phyloP scores from a whole-genome alignment of 2,113 vertebrate species.

The Plestiodon gilberti region DNA sequence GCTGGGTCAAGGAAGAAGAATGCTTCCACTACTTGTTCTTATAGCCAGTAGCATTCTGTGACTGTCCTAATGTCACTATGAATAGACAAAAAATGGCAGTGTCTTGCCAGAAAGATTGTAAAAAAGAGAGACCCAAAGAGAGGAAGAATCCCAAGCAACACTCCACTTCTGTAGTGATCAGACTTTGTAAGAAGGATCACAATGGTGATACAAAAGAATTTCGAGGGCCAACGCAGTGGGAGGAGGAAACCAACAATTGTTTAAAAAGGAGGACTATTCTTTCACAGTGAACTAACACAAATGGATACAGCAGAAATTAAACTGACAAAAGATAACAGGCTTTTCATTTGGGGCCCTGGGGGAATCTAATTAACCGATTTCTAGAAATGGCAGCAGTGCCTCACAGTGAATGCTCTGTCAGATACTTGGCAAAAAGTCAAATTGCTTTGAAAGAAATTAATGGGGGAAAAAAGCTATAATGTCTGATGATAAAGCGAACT shows the following conservation, averaged over 20 bases:
- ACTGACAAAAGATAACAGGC: conserved; percentile 52
- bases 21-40: background rate
- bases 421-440: conserved; percentile 67
- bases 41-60: background rate
- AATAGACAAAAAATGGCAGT: background rate
- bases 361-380: conserved; percentile 60
- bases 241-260: conserved; percentile 7
- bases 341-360: conserved; percentile 49
- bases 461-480: conserved; percentile 28
- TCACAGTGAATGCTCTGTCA: conserved; percentile 54
- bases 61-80: background rate
- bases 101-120: background rate
- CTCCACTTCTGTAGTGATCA: background rate
- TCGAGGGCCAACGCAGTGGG: background rate
- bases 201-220: conserved; percentile 2
- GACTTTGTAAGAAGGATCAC: background rate
- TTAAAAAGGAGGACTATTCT: conserved; percentile 9
- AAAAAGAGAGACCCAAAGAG: conserved; percentile 1
- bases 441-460: conserved; percentile 51
- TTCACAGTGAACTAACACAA: conserved; percentile 22
- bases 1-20: background rate
- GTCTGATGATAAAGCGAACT: conserved; percentile 39
- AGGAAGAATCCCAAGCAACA: background rate
- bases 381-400: conserved; percentile 39
- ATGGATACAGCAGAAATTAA: conserved; percentile 56